A percentile compares a stretch with the other conserved stretches of the same genome.
phyloP scores from a whole-genome alignment of 2,888 invertebrate genomes.

The Xanthorhoe designata region DNA sequence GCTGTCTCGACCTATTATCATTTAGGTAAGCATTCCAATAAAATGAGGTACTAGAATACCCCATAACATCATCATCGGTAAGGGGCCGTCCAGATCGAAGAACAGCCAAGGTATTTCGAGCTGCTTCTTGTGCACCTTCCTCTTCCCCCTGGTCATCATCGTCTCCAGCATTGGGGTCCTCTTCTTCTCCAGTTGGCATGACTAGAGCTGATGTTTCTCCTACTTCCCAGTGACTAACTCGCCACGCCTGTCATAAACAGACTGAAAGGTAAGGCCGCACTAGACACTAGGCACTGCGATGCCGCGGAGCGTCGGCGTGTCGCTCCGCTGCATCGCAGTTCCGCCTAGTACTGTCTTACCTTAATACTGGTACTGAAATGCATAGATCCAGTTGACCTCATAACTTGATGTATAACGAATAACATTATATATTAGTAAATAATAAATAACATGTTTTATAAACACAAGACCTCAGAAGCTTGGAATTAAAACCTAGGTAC shows the following conservation, averaged over 20 bases:
- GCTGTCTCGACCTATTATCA: too few relatives aligned
- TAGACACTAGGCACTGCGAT: too few relatives aligned
- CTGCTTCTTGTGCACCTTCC: slow-evolving; percentile 60
- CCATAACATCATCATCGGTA: slow-evolving; percentile 68
- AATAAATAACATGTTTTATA: not conserved
- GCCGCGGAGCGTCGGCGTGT: too few relatives aligned
- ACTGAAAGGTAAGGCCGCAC: too few relatives aligned
- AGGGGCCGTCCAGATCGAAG: slow-evolving; percentile 65
- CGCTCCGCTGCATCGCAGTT: too few relatives aligned
- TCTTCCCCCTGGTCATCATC: slow-evolving; percentile 68
- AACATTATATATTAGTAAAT: too few relatives aligned
- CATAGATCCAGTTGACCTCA: not conserved
- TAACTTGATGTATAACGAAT: not conserved
- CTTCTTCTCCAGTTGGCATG: slow-evolving; percentile 60
- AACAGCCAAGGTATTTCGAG: slow-evolving; percentile 60
- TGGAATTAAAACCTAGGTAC: not conserved
- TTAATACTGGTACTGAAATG: not conserved
- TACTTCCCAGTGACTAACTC: slow-evolving; percentile 67
- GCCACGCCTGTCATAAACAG: slow-evolving; percentile 57
- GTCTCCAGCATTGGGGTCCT: slow-evolving; percentile 51
- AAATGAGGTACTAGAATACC: slow-evolving; percentile 46
- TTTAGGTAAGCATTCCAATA: too few relatives aligned
- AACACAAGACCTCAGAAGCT: not conserved
- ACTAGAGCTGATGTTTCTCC: slow-evolving; percentile 66
- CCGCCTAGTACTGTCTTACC: too few relatives aligned